Percentiles rank a stretch among this genome's conserved stretches.
These are phyloP conservation scores for Indri indri DNA, from an alignment of 2,113 vertebrate species.

Conservation along the genomic window DNA sequence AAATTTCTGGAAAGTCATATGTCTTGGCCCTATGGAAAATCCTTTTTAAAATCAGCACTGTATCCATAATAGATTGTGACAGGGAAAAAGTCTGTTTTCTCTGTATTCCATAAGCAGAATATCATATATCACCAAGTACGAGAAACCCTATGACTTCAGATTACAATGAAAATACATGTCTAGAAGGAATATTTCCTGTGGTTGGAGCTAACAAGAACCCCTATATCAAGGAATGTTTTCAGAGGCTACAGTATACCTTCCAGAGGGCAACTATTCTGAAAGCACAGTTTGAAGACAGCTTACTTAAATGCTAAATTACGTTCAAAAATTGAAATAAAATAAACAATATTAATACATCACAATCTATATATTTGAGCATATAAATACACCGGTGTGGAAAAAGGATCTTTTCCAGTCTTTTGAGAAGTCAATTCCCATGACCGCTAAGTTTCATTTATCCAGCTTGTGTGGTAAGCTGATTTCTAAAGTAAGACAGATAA, in stretches of 20 bases:
- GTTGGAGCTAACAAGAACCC: neutral
- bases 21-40: neutral
- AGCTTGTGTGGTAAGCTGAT: neutral
- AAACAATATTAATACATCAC: neutral
- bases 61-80: neutral
- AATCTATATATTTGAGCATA: neutral
- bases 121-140: conserved; percentile 2
- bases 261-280: neutral
- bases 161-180: conserved; percentile 36
- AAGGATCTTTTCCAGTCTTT: neutral
- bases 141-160: conserved; percentile 1
- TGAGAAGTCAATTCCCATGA: neutral
- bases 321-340: neutral
- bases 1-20: conserved; percentile 14
- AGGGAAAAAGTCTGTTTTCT: conserved; percentile 40
- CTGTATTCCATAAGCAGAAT: neutral
- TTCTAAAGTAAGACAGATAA: conserved; percentile 1
- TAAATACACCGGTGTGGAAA: neutral
- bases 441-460: neutral
- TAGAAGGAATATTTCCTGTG: neutral
- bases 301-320: neutral
- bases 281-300: neutral
- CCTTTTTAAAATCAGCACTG: neutral
- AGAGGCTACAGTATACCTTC: neutral
- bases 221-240: neutral